These are phyloP conservation scores for Heliconius melpomene DNA, from an alignment of 1,140 invertebrate species.

Conservation along the genomic window DNA sequence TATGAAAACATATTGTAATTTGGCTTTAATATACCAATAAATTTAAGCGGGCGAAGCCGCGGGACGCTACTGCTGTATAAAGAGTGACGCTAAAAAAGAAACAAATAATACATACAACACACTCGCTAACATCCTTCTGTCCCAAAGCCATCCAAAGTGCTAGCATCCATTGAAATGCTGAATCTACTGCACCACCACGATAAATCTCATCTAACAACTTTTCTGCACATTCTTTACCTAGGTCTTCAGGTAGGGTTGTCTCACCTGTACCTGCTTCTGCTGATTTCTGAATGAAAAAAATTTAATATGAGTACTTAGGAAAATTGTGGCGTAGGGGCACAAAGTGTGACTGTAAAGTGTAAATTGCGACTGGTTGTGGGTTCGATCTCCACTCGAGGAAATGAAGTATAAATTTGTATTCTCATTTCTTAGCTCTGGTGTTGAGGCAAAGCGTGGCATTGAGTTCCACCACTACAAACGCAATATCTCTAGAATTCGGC, in stretches of 20 bases:
- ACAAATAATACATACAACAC: slow-evolving; percentile 82
- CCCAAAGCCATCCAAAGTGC: slow-evolving; percentile 95
- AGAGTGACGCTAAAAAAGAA: background rate
- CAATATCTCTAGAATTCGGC: too few relatives aligned
- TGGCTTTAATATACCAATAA: too few relatives aligned
- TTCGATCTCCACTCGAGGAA: background rate
- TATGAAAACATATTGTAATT: too few relatives aligned
- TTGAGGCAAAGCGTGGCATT: background rate
- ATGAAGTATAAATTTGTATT: background rate
- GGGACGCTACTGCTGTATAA: background rate
- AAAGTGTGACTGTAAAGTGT: too few relatives aligned
- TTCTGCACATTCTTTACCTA: slow-evolving; percentile 91
- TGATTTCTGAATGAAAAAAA: slow-evolving; percentile 66
- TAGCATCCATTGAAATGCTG: slow-evolving; percentile 92
- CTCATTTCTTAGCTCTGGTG: background rate
- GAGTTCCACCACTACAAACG: background rate
- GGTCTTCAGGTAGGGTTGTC: slow-evolving; percentile 92
- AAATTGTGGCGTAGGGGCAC: too few relatives aligned
- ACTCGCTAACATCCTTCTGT: slow-evolving; percentile 97
- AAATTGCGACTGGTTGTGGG: background rate
- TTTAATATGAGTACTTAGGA: background rate
- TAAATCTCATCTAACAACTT: slow-evolving; percentile 95
- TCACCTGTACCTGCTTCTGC: slow-evolving; percentile 76
- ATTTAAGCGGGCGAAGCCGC: too few relatives aligned
- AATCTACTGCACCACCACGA: slow-evolving; percentile 95